Evolutionary conservation across 2,113 vertebrate genomes (phyloP).

Genomic region (human): DNA sequence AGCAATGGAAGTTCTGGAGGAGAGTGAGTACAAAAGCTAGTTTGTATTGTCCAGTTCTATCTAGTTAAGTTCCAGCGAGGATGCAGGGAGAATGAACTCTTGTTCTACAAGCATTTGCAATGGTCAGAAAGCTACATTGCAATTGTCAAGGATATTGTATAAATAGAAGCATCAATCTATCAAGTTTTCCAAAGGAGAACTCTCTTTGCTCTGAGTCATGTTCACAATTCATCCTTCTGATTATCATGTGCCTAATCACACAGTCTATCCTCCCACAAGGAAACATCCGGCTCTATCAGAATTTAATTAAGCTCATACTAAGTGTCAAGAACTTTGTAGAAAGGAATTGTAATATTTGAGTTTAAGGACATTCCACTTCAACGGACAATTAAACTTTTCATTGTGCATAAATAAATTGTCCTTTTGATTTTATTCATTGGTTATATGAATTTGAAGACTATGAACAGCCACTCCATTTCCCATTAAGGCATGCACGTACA

Average conservation of each 20-base stretch:
- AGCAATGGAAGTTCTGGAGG: neutral
- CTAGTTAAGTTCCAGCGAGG: neutral
- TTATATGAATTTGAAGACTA: neutral
- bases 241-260: neutral
- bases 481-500: rapidly evolving
- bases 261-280: neutral
- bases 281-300: neutral
- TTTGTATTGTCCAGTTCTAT: neutral
- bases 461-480: neutral
- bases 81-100: neutral
- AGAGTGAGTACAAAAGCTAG: neutral
- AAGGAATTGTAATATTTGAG: neutral
- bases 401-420: neutral
- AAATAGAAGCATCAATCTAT: neutral
- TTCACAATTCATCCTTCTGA: neutral
- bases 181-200: neutral
- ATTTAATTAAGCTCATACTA: constrained; percentile 15
- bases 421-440: neutral
- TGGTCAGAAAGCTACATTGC: neutral
- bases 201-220: neutral
- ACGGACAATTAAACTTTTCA: neutral
- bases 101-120: neutral
- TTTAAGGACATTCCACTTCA: neutral
- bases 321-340: neutral
- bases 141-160: neutral